Evolutionary conservation across 2,797 vertebrate species (phyloP).

Genomic region (Hipposideros larvatus): DNA sequence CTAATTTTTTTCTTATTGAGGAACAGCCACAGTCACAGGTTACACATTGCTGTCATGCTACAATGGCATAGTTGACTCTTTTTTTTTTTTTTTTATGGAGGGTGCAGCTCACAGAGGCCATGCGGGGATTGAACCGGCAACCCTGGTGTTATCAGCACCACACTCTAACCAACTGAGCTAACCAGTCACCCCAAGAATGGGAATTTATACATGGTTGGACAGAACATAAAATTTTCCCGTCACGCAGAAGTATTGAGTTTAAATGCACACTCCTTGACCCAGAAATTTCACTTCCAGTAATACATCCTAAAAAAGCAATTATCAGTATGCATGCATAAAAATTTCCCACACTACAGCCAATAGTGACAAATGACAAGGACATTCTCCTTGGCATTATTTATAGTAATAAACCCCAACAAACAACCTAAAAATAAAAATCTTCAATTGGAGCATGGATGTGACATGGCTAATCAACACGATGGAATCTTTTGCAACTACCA

Average conservation of each 20-base stretch:
- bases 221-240: background rate
- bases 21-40: no score
- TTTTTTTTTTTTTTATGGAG: no score
- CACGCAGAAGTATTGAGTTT: background rate
- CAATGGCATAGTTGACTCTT: no score
- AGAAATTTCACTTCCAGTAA: background rate
- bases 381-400: background rate
- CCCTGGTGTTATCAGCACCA: no score
- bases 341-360: background rate
- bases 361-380: background rate
- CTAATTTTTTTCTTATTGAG: no score
- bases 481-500: background rate
- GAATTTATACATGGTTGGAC: rapidly evolving
- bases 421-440: background rate
- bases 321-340: background rate
- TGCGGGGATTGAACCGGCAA: no score
- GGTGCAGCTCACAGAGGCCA: no score
- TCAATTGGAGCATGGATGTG: background rate
- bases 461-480: no score
- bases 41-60: no score
- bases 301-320: background rate
- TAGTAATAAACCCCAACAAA: background rate
- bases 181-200: no score
- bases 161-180: no score
- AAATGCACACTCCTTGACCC: background rate